phyloP scores from a whole-genome alignment of 1,140 invertebrate species.

The Listronotus bonariensis region DNA sequence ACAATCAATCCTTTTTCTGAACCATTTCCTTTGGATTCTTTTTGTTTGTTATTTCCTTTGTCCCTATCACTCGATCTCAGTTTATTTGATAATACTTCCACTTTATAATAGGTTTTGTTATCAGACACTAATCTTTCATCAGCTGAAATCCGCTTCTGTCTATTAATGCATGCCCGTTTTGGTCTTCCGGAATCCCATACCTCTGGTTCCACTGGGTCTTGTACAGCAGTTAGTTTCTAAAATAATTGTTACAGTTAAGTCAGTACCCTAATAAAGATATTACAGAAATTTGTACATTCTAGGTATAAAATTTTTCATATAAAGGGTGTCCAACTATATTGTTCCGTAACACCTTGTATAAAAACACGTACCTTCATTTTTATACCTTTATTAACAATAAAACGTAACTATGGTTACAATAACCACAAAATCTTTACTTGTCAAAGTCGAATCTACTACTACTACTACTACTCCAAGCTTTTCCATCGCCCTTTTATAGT shows the following conservation, averaged over 20 bases:
- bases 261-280: no score
- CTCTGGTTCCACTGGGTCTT: slow-evolving; percentile 38
- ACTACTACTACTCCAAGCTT: no score
- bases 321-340: no score
- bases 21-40: slow-evolving; percentile 36
- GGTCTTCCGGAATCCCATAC: slow-evolving; percentile 52
- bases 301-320: no score
- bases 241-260: neutral
- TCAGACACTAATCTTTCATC: slow-evolving; percentile 64
- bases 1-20: slow-evolving; percentile 62
- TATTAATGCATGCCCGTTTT: slow-evolving; percentile 52
- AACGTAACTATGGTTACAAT: no score
- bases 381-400: no score
- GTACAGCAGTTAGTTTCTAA: slow-evolving; percentile 39
- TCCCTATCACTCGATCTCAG: slow-evolving; percentile 60
- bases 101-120: slow-evolving; percentile 72
- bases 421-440: no score
- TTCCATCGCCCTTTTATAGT: no score
- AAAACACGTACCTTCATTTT: no score
- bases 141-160: slow-evolving; percentile 60
- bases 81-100: slow-evolving; percentile 73
- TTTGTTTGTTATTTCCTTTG: slow-evolving; percentile 34
- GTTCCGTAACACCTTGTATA: no score
- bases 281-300: no score
- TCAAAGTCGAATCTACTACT: no score